Percentiles rank a stretch among this genome's conserved stretches.
phyloP scores from a whole-genome alignment of 2,113 vertebrate genomes.

The Telmatochromis sp. region DNA sequence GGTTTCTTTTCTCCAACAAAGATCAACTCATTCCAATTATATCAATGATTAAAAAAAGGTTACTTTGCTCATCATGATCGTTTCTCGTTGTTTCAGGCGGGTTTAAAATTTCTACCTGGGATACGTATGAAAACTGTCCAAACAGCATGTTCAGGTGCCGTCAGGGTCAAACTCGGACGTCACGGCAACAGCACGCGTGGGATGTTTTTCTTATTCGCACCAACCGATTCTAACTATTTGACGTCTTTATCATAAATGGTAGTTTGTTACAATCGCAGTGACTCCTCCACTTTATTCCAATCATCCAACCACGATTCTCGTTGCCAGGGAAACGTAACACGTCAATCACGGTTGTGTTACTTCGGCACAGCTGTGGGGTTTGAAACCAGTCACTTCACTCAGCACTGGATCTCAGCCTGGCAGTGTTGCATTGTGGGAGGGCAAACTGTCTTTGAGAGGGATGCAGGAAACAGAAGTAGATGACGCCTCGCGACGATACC shows the following conservation, averaged over 20 bases:
- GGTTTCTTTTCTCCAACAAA: neutral
- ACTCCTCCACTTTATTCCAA: neutral
- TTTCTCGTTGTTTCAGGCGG: neutral
- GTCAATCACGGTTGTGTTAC: neutral
- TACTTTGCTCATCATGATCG: neutral
- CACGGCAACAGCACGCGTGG: neutral
- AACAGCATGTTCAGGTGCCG: neutral
- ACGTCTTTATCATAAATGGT: neutral
- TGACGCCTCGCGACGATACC: neutral
- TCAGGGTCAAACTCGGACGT: neutral
- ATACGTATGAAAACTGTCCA: neutral
- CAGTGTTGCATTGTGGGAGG: neutral
- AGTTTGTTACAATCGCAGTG: neutral
- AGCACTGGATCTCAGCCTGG: neutral
- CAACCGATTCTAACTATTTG: neutral
- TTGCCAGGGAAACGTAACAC: neutral
- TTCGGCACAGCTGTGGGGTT: accelerated
- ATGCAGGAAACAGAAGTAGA: neutral
- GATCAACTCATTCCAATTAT: neutral
- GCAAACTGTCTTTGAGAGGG: neutral
- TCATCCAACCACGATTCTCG: neutral
- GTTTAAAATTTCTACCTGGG: neutral
- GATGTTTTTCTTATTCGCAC: neutral
- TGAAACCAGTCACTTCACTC: neutral
- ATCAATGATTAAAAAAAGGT: accelerated